Percentiles rank a stretch among this genome's conserved stretches.
These are phyloP conservation scores for Drosophila pectinifera DNA, from an alignment of 1,140 invertebrate species.

Conservation along the genomic window DNA sequence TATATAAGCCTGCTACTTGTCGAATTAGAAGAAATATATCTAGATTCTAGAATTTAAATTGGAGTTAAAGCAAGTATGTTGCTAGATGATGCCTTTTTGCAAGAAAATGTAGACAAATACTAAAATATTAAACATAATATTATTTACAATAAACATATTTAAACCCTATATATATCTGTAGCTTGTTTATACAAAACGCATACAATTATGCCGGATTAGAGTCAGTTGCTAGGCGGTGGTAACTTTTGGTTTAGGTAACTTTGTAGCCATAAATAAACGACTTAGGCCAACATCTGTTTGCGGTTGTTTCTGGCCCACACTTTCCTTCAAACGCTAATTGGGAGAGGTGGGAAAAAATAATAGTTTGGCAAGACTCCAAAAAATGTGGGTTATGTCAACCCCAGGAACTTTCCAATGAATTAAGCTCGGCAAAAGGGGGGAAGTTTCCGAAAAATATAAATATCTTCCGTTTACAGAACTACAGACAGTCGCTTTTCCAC, in stretches of 20 bases:
- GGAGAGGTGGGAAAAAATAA: conserved; percentile 14
- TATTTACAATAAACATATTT: too few species aligned
- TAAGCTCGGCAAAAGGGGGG: conserved; percentile 8
- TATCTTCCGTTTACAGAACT: conserved; percentile 21
- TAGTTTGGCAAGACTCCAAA: conserved; percentile 19
- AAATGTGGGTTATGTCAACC: conserved; percentile 36
- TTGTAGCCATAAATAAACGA: conserved; percentile 39
- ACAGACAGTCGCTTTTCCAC: conserved; percentile 10
- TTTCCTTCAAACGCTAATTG: conserved; percentile 36
- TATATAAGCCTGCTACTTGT: too few species aligned
- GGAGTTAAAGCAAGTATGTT: too few species aligned
- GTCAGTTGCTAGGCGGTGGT: conserved; percentile 20
- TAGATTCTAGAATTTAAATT: too few species aligned
- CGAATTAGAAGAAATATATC: too few species aligned
- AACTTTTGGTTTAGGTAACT: conserved; percentile 19
- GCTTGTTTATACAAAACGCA: neutral
- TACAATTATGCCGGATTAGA: conserved; percentile 5
- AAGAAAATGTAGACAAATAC: too few species aligned
- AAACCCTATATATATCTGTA: neutral
- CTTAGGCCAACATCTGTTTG: conserved; percentile 41
- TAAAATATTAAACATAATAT: too few species aligned
- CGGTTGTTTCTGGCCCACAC: conserved; percentile 16
- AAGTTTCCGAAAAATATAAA: conserved; percentile 18
- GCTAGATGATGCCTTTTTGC: too few species aligned
- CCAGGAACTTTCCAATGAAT: conserved; percentile 25